phyloP scores from a whole-genome alignment of 2,888 invertebrate species.

The Melinaea menophilus region DNA sequence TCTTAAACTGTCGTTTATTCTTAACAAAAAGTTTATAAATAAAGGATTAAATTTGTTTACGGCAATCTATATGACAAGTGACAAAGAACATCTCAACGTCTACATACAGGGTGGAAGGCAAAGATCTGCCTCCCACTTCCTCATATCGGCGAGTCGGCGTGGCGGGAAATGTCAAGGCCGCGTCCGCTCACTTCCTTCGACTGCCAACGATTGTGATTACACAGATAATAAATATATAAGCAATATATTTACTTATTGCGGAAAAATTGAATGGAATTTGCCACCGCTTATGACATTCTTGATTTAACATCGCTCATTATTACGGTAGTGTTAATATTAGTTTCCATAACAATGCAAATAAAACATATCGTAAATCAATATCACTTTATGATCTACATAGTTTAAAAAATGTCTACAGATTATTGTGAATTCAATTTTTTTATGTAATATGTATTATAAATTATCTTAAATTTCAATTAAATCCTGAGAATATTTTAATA shows the following conservation, averaged over 20 bases:
- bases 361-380: too few relatives aligned
- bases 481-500: too few relatives aligned
- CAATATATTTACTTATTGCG: conserved; percentile 33
- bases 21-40: too few relatives aligned
- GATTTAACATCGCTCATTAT: conserved; percentile 7
- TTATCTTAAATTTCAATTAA: too few relatives aligned
- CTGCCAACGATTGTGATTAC: conserved; percentile 38
- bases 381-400: too few relatives aligned
- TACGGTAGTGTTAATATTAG: not conserved
- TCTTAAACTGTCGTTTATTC: too few relatives aligned
- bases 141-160: conserved; percentile 50
- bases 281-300: conserved; percentile 19
- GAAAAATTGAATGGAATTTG: conserved; percentile 33
- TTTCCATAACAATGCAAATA: not conserved
- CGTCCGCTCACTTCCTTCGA: conserved; percentile 69
- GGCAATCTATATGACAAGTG: conserved; percentile 1
- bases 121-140: conserved; percentile 53
- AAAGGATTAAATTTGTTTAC: too few relatives aligned
- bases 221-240: conserved; percentile 33
- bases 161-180: conserved; percentile 73
- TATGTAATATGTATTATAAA: too few relatives aligned
- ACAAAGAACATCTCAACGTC: conserved; percentile 17
- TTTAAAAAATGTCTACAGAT: too few relatives aligned
- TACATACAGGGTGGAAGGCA: conserved; percentile 32
- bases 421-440: too few relatives aligned